Conservation (phyloP, 2,888 invertebrate species). For the Apodemia duryi region DNA sequence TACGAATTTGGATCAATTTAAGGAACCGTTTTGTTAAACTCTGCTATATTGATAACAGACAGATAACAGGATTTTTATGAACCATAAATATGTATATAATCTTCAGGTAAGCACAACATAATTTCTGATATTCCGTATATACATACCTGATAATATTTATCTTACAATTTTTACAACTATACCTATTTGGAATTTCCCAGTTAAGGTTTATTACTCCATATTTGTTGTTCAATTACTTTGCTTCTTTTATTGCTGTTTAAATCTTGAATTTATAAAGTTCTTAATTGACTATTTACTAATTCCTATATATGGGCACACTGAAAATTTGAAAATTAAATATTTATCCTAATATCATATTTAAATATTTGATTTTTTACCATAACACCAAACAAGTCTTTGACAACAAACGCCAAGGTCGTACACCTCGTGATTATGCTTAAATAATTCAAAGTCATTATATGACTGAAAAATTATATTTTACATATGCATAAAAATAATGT, state of each 20-base stretch:
- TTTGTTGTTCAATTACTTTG: too few species aligned
- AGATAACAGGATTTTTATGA: constrained; percentile 2
- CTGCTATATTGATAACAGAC: not conserved
- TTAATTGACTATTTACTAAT: too few species aligned
- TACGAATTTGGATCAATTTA: too few species aligned
- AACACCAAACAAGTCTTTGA: not conserved
- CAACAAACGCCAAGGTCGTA: not conserved
- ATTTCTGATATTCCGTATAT: too few species aligned
- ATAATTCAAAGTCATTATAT: constrained; percentile 1
- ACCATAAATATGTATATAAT: not conserved
- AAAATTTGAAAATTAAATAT: constrained; percentile 2
- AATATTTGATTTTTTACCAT: not conserved
- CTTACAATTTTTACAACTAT: too few species aligned
- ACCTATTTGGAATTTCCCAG: too few species aligned
- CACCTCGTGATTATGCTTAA: not conserved
- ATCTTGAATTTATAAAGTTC: too few species aligned
- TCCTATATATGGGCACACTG: not conserved
- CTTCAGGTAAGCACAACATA: too few species aligned
- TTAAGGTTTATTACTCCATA: too few species aligned
- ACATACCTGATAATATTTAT: too few species aligned
- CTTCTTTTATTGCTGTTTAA: too few species aligned
- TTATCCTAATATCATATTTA: not conserved
- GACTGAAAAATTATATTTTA: not conserved
- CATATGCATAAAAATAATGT: not conserved
- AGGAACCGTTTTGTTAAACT: too few species aligned